A percentile compares a stretch with the other conserved stretches of the same genome.
Evolutionary conservation across 2,888 invertebrate species (phyloP).

Genomic region (Yponomeuta sedellus): DNA sequence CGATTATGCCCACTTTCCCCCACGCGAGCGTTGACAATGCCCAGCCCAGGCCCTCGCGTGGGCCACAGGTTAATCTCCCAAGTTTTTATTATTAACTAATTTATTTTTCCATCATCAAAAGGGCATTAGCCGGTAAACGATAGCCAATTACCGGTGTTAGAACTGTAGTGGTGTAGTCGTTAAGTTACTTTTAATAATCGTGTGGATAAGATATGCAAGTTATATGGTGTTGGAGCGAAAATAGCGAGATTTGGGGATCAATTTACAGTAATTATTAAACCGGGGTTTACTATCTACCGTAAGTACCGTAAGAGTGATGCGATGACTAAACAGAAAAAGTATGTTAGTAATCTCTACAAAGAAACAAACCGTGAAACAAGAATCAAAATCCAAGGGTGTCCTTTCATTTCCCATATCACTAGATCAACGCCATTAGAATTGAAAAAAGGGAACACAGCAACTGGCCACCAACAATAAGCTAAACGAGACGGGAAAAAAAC

Average conservation of each 20-base stretch:
- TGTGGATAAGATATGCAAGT: no score
- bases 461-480: conserved; percentile 29
- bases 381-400: conserved; percentile 23
- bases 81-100: conserved; percentile 3
- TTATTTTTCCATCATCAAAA: conserved; percentile 16
- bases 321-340: no score
- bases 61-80: not conserved
- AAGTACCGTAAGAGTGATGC: no score
- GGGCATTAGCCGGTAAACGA: conserved; percentile 18
- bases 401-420: conserved; percentile 41
- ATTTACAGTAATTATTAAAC: no score
- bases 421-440: conserved; percentile 27
- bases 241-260: no score
- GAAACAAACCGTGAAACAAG: not conserved
- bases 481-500: conserved; percentile 34
- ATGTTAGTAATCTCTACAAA: no score
- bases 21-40: conserved; percentile 1
- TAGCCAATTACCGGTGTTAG: conserved; percentile 14
- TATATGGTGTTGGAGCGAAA: no score
- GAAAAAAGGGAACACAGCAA: conserved; percentile 37
- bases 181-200: not conserved
- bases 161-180: not conserved
- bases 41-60: not conserved
- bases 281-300: no score
- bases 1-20: not conserved